Percentiles rank a stretch among this genome's conserved stretches.
phyloP scores from a whole-genome alignment of 2,888 invertebrate species.

The Heteropelma amictum region DNA sequence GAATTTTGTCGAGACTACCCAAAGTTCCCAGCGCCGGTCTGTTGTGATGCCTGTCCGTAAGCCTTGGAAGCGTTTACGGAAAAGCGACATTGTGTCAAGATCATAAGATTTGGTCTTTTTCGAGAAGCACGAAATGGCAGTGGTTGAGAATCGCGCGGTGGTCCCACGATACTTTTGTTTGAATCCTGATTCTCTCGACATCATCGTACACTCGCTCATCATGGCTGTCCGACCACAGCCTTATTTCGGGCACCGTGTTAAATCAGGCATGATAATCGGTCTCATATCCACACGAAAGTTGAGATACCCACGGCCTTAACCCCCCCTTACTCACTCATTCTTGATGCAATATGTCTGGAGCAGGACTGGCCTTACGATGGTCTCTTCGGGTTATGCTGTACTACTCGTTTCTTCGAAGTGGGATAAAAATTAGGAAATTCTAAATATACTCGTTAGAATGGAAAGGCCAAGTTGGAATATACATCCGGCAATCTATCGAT shows the following conservation, averaged over 20 bases:
- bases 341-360: background rate
- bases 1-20: no score
- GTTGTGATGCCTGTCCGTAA: background rate
- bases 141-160: background rate
- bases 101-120: background rate
- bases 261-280: slow-evolving; percentile 74
- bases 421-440: no score
- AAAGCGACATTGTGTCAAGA: background rate
- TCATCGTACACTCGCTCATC: slow-evolving; percentile 13
- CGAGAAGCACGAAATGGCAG: slow-evolving; percentile 38
- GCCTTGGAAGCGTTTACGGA: slow-evolving; percentile 10
- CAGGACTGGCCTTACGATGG: background rate
- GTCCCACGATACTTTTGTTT: slow-evolving; percentile 65
- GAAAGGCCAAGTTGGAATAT: no score
- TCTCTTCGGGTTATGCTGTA: background rate
- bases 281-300: slow-evolving; percentile 70
- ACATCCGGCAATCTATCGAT: no score
- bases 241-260: slow-evolving; percentile 71
- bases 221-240: slow-evolving; percentile 72
- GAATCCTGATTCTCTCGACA: slow-evolving; percentile 47
- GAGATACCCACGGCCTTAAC: background rate
- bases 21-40: no score
- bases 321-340: background rate
- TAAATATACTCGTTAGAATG: no score
- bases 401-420: no score